phyloP scores from a whole-genome alignment of 2,797 vertebrate species.

The Pseudotriccus pelzelni region DNA sequence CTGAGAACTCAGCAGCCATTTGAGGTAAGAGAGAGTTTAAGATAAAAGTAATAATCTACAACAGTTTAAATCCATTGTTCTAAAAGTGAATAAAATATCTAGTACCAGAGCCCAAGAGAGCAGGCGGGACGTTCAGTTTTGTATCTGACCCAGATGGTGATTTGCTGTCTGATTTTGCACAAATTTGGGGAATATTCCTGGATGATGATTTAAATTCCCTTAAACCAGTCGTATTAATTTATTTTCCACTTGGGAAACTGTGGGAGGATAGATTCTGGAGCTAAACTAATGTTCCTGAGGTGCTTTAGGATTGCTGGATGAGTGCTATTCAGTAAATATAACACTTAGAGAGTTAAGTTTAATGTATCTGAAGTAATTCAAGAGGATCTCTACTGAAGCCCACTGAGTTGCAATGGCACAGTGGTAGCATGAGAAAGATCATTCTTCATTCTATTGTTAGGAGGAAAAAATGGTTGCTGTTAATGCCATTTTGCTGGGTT shows the following conservation, averaged over 20 bases:
- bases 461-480: neutral
- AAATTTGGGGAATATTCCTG: neutral
- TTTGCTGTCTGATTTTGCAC: neutral
- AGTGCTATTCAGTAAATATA: neutral
- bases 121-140: neutral
- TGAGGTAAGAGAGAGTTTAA: neutral
- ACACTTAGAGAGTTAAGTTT: neutral
- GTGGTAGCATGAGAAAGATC: neutral
- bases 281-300: neutral
- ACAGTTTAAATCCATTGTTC: neutral
- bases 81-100: neutral
- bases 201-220: neutral
- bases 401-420: neutral
- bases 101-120: neutral
- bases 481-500: neutral
- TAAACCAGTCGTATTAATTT: neutral
- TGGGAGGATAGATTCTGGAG: neutral
- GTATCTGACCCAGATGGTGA: neutral
- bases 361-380: neutral
- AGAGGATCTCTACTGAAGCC: neutral
- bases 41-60: constrained; percentile 16
- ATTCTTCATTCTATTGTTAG: neutral
- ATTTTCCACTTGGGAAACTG: neutral
- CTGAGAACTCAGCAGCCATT: neutral
- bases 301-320: neutral